phyloP scores from a whole-genome alignment of 1,140 invertebrate genomes.

The Lepidotrigona ventralis region DNA sequence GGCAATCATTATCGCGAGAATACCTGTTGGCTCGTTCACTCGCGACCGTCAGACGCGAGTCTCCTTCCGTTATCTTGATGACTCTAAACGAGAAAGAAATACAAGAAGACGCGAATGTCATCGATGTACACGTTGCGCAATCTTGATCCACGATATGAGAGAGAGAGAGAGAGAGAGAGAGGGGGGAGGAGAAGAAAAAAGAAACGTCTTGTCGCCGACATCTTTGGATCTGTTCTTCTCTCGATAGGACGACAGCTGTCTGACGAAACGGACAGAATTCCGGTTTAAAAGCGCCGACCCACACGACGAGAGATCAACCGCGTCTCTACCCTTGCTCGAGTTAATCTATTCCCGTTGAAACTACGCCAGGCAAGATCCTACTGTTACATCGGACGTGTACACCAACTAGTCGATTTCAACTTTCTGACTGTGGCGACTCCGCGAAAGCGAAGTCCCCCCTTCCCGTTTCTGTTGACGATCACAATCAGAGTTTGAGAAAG shows the following conservation, averaged over 20 bases:
- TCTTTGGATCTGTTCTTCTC: constrained; percentile 34
- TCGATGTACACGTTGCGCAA: constrained; percentile 55
- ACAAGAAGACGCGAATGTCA: constrained; percentile 60
- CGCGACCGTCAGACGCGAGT: constrained; percentile 57
- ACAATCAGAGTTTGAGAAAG: too few relatives aligned
- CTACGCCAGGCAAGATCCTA: background rate
- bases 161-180: background rate
- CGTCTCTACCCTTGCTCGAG: background rate
- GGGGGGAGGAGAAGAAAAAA: background rate
- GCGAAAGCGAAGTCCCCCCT: too few relatives aligned
- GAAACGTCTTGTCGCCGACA: constrained; percentile 21
- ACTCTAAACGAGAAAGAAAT: constrained; percentile 68
- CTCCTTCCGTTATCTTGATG: constrained; percentile 68
- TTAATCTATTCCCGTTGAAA: background rate
- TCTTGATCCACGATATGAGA: constrained; percentile 41
- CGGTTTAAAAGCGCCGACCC: constrained; percentile 34
- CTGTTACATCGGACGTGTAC: background rate
- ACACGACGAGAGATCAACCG: constrained; percentile 36
- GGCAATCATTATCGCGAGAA: constrained; percentile 57
- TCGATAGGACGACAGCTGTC: constrained; percentile 57
- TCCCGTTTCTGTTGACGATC: too few relatives aligned
- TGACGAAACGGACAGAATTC: constrained; percentile 46
- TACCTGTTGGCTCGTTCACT: constrained; percentile 53
- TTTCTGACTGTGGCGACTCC: background rate
- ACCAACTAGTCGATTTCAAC: background rate